These are phyloP conservation scores for Anolis apletophallus DNA, from an alignment of 2,797 vertebrate genomes.

Conservation along the genomic window DNA sequence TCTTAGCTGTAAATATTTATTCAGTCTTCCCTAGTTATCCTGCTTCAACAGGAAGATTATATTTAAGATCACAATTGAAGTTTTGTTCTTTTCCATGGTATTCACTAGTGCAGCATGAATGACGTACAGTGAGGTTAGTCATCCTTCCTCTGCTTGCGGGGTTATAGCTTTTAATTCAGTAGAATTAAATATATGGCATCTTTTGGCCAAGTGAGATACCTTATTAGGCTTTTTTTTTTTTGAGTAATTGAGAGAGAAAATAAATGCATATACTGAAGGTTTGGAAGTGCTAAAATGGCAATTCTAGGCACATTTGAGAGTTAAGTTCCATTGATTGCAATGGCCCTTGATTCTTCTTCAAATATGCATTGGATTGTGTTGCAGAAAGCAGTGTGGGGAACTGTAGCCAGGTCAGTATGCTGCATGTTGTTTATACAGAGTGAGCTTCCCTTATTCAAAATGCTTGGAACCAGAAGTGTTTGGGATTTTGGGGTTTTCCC, in stretches of 20 bases:
- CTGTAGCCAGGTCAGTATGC: not conserved
- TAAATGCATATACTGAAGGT: slow-evolving; percentile 10
- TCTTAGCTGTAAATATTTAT: not conserved
- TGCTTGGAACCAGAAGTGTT: too few species aligned
- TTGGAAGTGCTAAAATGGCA: rapidly evolving
- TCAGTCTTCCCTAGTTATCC: not conserved
- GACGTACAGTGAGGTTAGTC: not conserved
- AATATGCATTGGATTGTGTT: not conserved
- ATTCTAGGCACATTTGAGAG: not conserved
- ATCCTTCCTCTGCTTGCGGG: not conserved
- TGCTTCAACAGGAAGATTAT: not conserved
- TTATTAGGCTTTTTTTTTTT: not conserved
- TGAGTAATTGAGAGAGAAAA: not conserved
- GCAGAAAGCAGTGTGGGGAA: not conserved
- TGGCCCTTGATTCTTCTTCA: not conserved
- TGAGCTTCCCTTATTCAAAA: too few species aligned
- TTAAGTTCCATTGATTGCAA: not conserved
- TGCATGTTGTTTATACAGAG: not conserved
- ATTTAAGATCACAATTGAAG: too few species aligned
- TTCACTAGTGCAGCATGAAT: not conserved
- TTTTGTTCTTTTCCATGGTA: not conserved
- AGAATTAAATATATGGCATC: not conserved
- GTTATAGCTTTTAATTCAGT: not conserved
- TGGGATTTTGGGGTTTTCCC: too few species aligned
- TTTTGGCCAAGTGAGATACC: not conserved